A percentile compares a stretch with the other conserved stretches of the same genome.
Conservation (phyloP, 2,797 vertebrate species). For the Girardinus metallicus region DNA sequence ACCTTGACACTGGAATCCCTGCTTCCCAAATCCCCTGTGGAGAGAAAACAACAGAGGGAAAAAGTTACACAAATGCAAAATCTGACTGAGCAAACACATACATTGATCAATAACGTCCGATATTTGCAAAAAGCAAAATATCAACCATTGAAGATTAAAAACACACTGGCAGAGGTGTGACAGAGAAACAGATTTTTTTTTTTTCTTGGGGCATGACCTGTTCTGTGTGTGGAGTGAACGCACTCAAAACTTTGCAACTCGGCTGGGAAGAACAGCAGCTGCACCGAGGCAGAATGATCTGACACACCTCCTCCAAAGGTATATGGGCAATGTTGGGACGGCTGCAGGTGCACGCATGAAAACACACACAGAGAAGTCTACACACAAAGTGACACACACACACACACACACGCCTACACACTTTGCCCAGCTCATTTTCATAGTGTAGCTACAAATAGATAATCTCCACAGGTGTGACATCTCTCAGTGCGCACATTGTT, state of each 20-base stretch:
- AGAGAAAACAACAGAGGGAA: slow-evolving; percentile 59
- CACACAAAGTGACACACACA: not conserved
- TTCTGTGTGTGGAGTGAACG: not conserved
- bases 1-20: slow-evolving; percentile 99
- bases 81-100: not conserved
- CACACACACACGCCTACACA: not conserved
- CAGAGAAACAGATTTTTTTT: not conserved
- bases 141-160: slow-evolving; percentile 21
- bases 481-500: slow-evolving; percentile 38
- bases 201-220: slow-evolving; percentile 2
- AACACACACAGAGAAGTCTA: not conserved
- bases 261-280: not conserved
- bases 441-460: slow-evolving; percentile 61
- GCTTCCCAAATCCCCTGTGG: slow-evolving; percentile 95
- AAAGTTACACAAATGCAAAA: slow-evolving; percentile 31
- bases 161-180: not conserved
- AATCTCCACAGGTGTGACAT: slow-evolving; percentile 46
- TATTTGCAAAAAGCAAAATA: slow-evolving; percentile 14
- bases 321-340: slow-evolving; percentile 12
- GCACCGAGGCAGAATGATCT: slow-evolving; percentile 13
- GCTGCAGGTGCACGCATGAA: slow-evolving; percentile 5
- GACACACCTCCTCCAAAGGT: slow-evolving; percentile 33
- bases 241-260: not conserved
- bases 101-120: slow-evolving; percentile 14
- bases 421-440: slow-evolving; percentile 42